phyloP scores from a whole-genome alignment of 2,113 vertebrate genomes.

The Sinocyclocheilus rhinocerous region DNA sequence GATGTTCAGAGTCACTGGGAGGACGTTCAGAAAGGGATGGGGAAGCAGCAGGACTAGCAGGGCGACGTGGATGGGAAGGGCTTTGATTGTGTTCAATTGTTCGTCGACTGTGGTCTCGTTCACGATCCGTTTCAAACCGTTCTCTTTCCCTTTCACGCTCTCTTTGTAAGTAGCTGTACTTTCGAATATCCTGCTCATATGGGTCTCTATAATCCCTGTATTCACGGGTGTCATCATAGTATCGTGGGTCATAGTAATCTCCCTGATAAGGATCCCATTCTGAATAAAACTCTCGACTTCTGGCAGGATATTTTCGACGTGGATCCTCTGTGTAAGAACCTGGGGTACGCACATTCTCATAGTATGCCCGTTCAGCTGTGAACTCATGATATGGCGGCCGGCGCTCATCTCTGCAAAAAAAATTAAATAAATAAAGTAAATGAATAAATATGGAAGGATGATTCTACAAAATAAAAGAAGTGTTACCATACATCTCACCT shows the following conservation, averaged over 20 bases:
- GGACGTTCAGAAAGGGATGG: slow-evolving; percentile 87
- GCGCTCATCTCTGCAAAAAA: slow-evolving; percentile 86
- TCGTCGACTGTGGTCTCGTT: slow-evolving; percentile 88
- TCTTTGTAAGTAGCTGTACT: slow-evolving; percentile 95
- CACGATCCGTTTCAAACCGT: slow-evolving; percentile 90
- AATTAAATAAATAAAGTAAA: neutral
- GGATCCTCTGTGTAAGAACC: slow-evolving; percentile 90
- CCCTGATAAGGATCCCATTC: slow-evolving; percentile 97
- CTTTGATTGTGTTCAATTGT: slow-evolving; percentile 92
- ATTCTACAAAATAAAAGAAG: neutral
- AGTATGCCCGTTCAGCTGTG: slow-evolving; percentile 88
- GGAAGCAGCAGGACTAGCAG: slow-evolving; percentile 85
- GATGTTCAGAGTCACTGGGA: slow-evolving; percentile 89
- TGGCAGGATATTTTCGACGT: slow-evolving; percentile 88
- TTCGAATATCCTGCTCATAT: slow-evolving; percentile 96
- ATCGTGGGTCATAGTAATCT: slow-evolving; percentile 94
- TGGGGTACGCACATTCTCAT: slow-evolving; percentile 87
- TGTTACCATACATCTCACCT: slow-evolving; percentile 72
- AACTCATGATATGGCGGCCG: slow-evolving; percentile 89
- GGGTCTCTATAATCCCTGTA: slow-evolving; percentile 95
- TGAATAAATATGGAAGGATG: neutral
- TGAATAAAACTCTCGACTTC: slow-evolving; percentile 90
- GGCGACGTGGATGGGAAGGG: slow-evolving; percentile 86
- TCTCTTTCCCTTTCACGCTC: slow-evolving; percentile 92
- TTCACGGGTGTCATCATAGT: slow-evolving; percentile 93